phyloP scores from a whole-genome alignment of 2,888 invertebrate species.

The Vandiemenella viatica region DNA sequence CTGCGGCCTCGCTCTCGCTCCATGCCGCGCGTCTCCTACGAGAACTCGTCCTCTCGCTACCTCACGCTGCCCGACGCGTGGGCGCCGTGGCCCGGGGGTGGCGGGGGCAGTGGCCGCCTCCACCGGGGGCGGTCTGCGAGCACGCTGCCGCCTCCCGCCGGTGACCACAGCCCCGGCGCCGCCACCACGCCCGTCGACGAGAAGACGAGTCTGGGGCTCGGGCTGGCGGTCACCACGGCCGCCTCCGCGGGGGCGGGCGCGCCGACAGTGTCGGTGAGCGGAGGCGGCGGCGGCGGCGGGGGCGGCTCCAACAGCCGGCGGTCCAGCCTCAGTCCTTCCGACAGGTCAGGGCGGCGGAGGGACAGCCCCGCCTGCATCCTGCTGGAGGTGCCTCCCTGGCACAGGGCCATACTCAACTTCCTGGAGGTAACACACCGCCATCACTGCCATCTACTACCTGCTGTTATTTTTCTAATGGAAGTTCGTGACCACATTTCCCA shows the following conservation, averaged over 20 bases:
- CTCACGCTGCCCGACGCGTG: slow-evolving; percentile 24
- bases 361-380: slow-evolving; percentile 26
- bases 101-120: slow-evolving; percentile 19
- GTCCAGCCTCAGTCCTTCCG: slow-evolving; percentile 26
- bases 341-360: slow-evolving; percentile 23
- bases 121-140: slow-evolving; percentile 24
- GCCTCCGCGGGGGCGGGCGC: slow-evolving; percentile 1
- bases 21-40: slow-evolving; percentile 31
- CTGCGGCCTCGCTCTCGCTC: slow-evolving; percentile 31
- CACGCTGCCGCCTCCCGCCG: slow-evolving; percentile 21
- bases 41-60: slow-evolving; percentile 24
- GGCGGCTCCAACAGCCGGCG: slow-evolving; percentile 23
- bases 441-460: too few relatives aligned
- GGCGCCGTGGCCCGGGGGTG: slow-evolving; percentile 18
- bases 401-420: slow-evolving; percentile 27
- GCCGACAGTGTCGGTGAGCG: slow-evolving; percentile 3
- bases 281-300: slow-evolving; percentile 10
- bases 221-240: too few relatives aligned
- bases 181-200: slow-evolving; percentile 10
- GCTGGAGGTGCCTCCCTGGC: slow-evolving; percentile 27
- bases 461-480: too few relatives aligned
- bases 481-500: too few relatives aligned
- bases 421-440: slow-evolving; percentile 25
- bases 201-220: slow-evolving; percentile 11
- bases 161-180: slow-evolving; percentile 9